Conservation (phyloP, 2,888 invertebrate species). For the Dolichopus griseipennis region DNA sequence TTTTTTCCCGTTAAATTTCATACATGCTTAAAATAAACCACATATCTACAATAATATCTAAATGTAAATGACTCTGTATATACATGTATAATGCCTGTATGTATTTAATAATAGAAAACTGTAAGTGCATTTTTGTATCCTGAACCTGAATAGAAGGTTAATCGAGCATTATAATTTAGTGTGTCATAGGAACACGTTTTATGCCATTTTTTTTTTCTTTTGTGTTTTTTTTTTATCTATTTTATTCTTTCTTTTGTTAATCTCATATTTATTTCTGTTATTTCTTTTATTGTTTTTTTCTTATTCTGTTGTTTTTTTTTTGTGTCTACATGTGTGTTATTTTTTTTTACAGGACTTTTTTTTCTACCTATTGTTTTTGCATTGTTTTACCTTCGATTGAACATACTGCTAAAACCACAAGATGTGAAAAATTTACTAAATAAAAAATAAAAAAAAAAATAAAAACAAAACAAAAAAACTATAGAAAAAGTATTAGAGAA, state of each 20-base stretch:
- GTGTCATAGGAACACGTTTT: slow-evolving; percentile 6
- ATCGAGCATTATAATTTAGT: slow-evolving; percentile 6
- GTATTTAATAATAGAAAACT: no score
- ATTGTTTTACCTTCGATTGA: neutral
- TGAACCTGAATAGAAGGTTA: slow-evolving; percentile 6
- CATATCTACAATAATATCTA: no score
- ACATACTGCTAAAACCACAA: neutral
- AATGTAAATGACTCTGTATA: no score
- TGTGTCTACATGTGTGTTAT: neutral
- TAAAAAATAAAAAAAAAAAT: neutral
- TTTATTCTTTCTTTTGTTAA: neutral
- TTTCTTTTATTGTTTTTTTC: no score
- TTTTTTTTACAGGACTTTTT: neutral
- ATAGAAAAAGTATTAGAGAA: neutral
- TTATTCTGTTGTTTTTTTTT: no score
- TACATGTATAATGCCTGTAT: no score
- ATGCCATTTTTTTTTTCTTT: neutral
- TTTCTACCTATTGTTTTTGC: neutral
- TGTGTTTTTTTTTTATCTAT: neutral
- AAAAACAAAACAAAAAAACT: neutral
- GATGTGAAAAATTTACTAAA: neutral
- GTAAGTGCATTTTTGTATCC: neutral
- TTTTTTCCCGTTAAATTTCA: no score
- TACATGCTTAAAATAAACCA: no score
- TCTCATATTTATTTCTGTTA: no score